A percentile compares a stretch with the other conserved stretches of the same genome.
Evolutionary conservation across 2,113 vertebrate genomes (phyloP).

Genomic region (Xiphophorus maculatus): DNA sequence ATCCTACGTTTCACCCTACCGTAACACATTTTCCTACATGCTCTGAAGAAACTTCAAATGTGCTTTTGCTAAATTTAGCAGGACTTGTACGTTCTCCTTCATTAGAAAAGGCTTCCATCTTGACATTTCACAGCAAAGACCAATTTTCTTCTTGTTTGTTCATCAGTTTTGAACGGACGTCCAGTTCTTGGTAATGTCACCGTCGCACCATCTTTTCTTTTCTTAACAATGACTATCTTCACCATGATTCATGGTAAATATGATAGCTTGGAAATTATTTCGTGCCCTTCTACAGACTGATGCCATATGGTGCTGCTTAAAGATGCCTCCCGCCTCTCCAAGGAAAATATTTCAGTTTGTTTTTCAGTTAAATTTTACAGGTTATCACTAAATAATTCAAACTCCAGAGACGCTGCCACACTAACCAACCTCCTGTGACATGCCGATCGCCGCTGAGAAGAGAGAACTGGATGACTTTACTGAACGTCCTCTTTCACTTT

Average conservation of each 20-base stretch:
- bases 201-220: neutral
- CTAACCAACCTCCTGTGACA: neutral
- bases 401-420: neutral
- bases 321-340: neutral
- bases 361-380: neutral
- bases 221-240: neutral
- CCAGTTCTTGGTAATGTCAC: neutral
- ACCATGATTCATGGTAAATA: neutral
- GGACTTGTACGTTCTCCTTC: neutral
- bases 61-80: neutral
- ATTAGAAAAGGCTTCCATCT: neutral
- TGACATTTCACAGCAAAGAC: neutral
- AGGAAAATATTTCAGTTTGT: neutral
- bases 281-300: too few species aligned
- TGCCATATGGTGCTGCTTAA: neutral
- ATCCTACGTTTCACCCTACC: neutral
- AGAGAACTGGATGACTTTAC: neutral
- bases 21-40: neutral
- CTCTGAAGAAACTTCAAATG: neutral
- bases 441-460: too few species aligned
- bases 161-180: neutral
- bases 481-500: neutral
- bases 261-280: neutral
- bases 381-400: neutral
- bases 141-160: neutral